These are phyloP conservation scores for Galaxias olidus DNA, from an alignment of 2,797 vertebrate species.

Conservation along the genomic window DNA sequence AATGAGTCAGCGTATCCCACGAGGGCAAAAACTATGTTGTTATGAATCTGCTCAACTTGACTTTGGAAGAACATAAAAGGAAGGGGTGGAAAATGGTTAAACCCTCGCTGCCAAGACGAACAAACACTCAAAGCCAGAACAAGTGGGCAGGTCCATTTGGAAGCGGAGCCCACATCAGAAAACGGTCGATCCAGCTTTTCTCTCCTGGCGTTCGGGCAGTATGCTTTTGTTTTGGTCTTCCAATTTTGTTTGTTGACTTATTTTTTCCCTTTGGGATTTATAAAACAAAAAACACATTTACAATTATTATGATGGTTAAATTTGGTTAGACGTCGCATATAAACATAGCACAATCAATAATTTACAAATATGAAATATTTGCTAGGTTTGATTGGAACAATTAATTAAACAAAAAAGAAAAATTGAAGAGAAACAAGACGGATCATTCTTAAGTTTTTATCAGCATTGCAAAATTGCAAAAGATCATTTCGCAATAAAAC, in stretches of 20 bases:
- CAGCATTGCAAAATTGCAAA: constrained; percentile 5
- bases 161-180: constrained; percentile 39
- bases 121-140: constrained; percentile 36
- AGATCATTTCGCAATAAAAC: constrained; percentile 3
- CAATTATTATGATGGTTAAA: constrained; percentile 22
- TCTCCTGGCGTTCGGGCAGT: constrained; percentile 25
- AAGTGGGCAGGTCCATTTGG: constrained; percentile 40
- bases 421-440: constrained; percentile 28
- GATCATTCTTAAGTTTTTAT: not conserved
- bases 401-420: constrained; percentile 18
- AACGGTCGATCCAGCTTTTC: constrained; percentile 49
- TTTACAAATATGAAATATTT: constrained; percentile 17
- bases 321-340: constrained; percentile 21
- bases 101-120: constrained; percentile 48
- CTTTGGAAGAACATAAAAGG: constrained; percentile 69
- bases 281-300: constrained; percentile 8
- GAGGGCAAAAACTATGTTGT: constrained; percentile 49
- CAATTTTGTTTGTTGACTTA: not conserved
- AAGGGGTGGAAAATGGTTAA: constrained; percentile 49
- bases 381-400: constrained; percentile 20
- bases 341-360: constrained; percentile 30
- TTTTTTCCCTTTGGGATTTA: not conserved
- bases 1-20: constrained; percentile 48
- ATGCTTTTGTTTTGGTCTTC: constrained; percentile 10
- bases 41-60: constrained; percentile 67